Base-by-base conservation (phyloP, 2,113 vertebrate genomes). In the Pseudorhombus dupliciocellatus region DNA sequence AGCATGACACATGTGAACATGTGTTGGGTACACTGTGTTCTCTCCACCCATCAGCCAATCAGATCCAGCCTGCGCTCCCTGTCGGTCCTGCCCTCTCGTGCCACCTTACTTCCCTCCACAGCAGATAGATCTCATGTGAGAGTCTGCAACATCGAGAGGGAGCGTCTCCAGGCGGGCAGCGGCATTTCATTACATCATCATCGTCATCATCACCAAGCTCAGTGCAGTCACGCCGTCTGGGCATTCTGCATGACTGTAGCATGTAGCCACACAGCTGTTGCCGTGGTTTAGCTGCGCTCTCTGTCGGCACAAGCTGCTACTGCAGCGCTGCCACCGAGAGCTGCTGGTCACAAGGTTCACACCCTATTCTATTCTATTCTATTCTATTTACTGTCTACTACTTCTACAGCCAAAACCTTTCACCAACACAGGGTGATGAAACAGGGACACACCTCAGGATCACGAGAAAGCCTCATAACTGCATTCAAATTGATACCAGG, bases 11-110 rank as follows among this genome's bases (percentile, higher is more conserved):
- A 7, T 7, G 4, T 26, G 50, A 66, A 61, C 12, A 55, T 80
- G 34, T 12, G 10, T 14, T 54, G 25, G 64, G 86, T 60, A 89
- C 86, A 84, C 10, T 0, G 26, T 87, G 88, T 85, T 63, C 85
- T 73, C 25, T 66, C 10, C 11, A 4, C 1, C 10, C 18, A 56
- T 22, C 61, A 74, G 59, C 88, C 88, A 90, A 90, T 87, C 66
- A 86, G 40, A 85, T n/a, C 7, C 44, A 5, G 8, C 18, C 56
- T 42, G 28, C 16, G 57, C 59, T 24, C 66, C 7, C 0, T 65
- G 63, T 64, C 64, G n/a, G 68, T 26, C 77, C 83, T 64, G 37
- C 87, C 83, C 73, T 34, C 24, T 48, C 16, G 15, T 52, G 60
- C 61, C 73, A 59, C 73, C 42, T 48, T 18, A 28, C 4, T 31